phyloP scores from a whole-genome alignment of 2,113 vertebrate species.

The Amia ocellicauda region DNA sequence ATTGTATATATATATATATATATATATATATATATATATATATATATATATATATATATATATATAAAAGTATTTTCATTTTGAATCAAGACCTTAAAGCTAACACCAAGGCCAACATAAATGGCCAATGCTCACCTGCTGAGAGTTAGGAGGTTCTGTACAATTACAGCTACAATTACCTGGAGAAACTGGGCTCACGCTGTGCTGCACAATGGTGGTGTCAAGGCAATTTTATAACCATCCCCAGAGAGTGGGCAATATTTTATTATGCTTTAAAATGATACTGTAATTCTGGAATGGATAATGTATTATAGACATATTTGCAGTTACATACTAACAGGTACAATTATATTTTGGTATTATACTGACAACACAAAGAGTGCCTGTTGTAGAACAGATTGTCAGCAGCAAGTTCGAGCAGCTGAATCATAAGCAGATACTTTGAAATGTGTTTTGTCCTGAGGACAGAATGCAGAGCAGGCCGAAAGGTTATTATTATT shows the following conservation, averaged over 20 bases:
- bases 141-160: neutral
- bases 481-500: too few species aligned
- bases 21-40: too few species aligned
- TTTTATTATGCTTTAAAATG: too few species aligned
- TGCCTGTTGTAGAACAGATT: neutral
- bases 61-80: neutral
- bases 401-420: neutral
- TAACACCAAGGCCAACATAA: neutral
- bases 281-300: neutral
- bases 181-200: neutral
- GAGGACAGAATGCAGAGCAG: neutral
- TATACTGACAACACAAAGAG: neutral
- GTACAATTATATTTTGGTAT: neutral
- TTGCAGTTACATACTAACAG: neutral
- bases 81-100: neutral
- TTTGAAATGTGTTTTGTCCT: neutral
- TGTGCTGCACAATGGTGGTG: neutral
- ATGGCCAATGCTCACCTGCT: neutral
- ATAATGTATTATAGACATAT: slow-evolving; percentile 1
- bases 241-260: neutral
- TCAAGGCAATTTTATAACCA: slow-evolving; percentile 5
- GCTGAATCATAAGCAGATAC: neutral
- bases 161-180: neutral
- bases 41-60: too few species aligned
- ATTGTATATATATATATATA: too few species aligned